Conservation (phyloP, 1,140 invertebrate genomes). For the Papilio helenus region DNA sequence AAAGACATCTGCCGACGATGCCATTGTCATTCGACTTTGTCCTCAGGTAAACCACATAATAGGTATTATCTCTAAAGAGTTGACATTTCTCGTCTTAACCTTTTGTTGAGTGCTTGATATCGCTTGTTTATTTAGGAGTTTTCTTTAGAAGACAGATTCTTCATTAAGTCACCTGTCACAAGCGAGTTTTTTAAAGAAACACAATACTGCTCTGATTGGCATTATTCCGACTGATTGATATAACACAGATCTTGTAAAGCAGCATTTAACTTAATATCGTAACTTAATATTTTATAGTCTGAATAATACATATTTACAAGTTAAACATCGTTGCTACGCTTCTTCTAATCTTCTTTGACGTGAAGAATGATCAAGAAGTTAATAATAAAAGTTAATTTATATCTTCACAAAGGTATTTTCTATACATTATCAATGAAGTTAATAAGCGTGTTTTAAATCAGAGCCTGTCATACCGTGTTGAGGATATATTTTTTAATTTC, state of each 20-base stretch:
- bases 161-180: slow-evolving; percentile 41
- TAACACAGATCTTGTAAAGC: not conserved
- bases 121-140: slow-evolving; percentile 70
- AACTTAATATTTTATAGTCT: no score
- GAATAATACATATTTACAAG: no score
- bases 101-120: slow-evolving; percentile 78
- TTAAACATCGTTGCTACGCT: no score
- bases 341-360: not conserved
- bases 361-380: not conserved
- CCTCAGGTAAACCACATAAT: slow-evolving; percentile 78
- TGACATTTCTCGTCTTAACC: slow-evolving; percentile 73
- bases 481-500: no score
- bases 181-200: slow-evolving; percentile 28
- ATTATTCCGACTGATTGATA: not conserved
- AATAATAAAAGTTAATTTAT: not conserved
- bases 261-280: no score
- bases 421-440: slow-evolving; percentile 9
- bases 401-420: not conserved
- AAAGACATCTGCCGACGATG: slow-evolving; percentile 74
- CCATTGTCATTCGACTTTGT: slow-evolving; percentile 66
- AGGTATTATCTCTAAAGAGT: slow-evolving; percentile 77
- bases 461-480: slow-evolving; percentile 49
- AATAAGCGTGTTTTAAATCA: slow-evolving; percentile 51
- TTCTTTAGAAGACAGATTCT: slow-evolving; percentile 49
- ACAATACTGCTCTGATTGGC: slow-evolving; percentile 2